phyloP scores from a whole-genome alignment of 2,113 vertebrate genomes.

The Holacanthus passer region DNA sequence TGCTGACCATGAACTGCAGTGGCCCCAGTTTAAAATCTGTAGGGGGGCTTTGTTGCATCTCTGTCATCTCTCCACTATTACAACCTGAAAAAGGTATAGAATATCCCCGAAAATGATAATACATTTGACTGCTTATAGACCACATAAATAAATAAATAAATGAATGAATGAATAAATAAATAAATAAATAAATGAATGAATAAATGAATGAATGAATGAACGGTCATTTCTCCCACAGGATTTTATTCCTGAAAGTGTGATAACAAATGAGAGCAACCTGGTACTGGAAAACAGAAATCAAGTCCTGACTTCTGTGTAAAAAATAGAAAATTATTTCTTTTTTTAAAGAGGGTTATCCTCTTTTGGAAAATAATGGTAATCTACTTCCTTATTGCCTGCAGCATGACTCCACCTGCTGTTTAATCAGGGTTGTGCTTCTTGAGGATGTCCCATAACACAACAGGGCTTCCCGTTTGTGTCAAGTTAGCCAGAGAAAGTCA shows the following conservation, averaged over 20 bases:
- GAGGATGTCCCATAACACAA: not conserved
- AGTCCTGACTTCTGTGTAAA: not conserved
- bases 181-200: too few species aligned
- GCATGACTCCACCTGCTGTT: slow-evolving; percentile 52
- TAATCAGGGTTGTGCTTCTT: not conserved
- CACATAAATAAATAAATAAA: not conserved
- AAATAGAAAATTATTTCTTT: not conserved
- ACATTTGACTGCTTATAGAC: not conserved
- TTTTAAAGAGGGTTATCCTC: not conserved
- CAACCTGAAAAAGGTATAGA: not conserved
- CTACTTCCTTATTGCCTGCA: not conserved
- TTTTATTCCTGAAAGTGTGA: not conserved
- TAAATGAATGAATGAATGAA: not conserved
- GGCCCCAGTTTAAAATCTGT: too few species aligned
- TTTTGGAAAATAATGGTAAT: too few species aligned
- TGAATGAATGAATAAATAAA: not conserved
- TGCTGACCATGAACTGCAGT: not conserved
- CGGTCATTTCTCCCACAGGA: not conserved
- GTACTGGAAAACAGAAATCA: not conserved
- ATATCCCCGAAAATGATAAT: not conserved
- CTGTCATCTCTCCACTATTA: not conserved
- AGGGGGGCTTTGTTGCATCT: not conserved
- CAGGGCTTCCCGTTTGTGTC: not conserved
- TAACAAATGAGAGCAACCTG: not conserved
- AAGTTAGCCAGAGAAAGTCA: not conserved